Base-by-base conservation (phyloP, 2,888 invertebrate species). In the Luperina testacea region DNA sequence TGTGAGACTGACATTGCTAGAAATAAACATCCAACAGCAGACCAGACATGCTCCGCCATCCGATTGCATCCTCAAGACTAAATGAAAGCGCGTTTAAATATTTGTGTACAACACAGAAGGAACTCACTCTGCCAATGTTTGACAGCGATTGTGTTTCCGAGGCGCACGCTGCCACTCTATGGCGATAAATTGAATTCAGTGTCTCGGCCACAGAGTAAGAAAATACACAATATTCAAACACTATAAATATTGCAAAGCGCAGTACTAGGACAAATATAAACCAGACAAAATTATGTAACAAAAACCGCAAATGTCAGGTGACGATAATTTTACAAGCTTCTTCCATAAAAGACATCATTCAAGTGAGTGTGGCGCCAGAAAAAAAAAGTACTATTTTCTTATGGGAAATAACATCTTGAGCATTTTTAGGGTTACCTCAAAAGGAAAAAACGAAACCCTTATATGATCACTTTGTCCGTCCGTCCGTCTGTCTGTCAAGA, bases 91-190 rank as follows among this genome's bases (percentile, higher is more conserved):
- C 6, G 80, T 87, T 38, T 74, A 84, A 87, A 84, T 73, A 84
- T 84, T 84, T 87, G 84, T 87, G 38, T 59, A 74, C 75, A 48
- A 76, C 70, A 68, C 61, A 83, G 69, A 24, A 69, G 64, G 27
- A 78, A 69, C 71, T 70, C 20, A 38, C 53, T 70, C 69, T 27
- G 75, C 48, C 67, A 32, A 27, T n/a, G 67, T 61, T 73, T 42
- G 87, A 85, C 80, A 77, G 57, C 69, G 70, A 85, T 85, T 85
- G 85, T 76, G 59, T 84, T 87, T 77, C 13, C 63, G 20, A 61
- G n/a, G 59, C 74, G 8, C 32, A 57, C 61, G 32, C 61, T 68
- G 68, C 75, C 84, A 84, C 53, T 74, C 76, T 48, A 32, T 68
- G 59, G 69, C 45, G 53, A 61, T 77, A 87, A 80, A 85, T 85